Conservation (phyloP, 2,797 vertebrate genomes). For the Potorous gilbertii region DNA sequence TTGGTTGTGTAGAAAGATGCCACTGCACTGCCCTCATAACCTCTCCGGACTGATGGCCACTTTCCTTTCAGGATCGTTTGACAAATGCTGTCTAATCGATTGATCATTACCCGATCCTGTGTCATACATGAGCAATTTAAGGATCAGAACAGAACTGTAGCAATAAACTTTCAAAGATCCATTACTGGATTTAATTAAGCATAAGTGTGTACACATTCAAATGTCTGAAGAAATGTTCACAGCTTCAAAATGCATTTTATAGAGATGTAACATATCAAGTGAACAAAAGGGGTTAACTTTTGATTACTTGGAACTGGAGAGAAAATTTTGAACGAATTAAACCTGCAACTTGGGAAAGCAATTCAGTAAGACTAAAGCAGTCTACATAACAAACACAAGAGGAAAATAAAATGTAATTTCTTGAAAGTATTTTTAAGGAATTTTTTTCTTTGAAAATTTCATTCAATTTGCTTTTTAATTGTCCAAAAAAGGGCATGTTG, state of each 20-base stretch:
- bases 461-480: background rate
- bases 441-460: background rate
- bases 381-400: background rate
- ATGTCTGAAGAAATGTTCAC: constrained; percentile 24
- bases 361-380: background rate
- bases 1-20: constrained; percentile 99
- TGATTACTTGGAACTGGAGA: background rate
- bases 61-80: constrained; percentile 98
- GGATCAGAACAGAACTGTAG: background rate
- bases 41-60: constrained; percentile 94
- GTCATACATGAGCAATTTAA: constrained; percentile 3
- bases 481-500: background rate
- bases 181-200: constrained; percentile 1
- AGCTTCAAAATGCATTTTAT: background rate
- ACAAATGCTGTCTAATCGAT: constrained; percentile 98
- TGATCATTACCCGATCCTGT: constrained; percentile 99
- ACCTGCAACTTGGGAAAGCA: background rate
- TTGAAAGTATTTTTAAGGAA: background rate
- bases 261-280: background rate
- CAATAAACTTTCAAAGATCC: background rate
- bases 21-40: constrained; percentile 91
- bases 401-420: background rate
- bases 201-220: background rate
- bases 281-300: background rate
- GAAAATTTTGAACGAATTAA: background rate